Evolutionary conservation across 2,113 vertebrate species (phyloP).

Genomic region (Sinocyclocheilus rhinocerous): DNA sequence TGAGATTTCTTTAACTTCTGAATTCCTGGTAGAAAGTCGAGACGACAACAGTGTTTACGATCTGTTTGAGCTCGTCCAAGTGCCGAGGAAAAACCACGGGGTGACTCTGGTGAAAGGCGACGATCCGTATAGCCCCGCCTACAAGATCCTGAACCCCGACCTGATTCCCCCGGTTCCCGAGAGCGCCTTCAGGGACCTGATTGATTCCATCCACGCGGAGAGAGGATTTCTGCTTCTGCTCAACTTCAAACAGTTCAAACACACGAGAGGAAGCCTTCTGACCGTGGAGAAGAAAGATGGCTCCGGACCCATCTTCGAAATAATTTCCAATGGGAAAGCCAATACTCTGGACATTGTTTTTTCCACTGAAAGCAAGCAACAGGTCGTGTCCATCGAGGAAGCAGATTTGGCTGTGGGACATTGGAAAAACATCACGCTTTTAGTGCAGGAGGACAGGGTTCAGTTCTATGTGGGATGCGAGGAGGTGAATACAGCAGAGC

Average conservation of each 20-base stretch:
- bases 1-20: conserved; percentile 23
- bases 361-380: conserved; percentile 88
- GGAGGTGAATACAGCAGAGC: conserved; percentile 88
- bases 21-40: conserved; percentile 79
- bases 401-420: conserved; percentile 88
- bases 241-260: conserved; percentile 90
- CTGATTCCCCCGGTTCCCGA: conserved; percentile 90
- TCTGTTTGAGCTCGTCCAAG: conserved; percentile 88
- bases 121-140: conserved; percentile 94
- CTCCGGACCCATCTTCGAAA: conserved; percentile 88
- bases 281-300: conserved; percentile 90
- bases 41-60: conserved; percentile 95
- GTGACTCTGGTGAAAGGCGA: conserved; percentile 89
- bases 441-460: conserved; percentile 93
- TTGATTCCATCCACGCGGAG: conserved; percentile 91
- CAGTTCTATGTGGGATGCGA: conserved; percentile 94
- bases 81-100: conserved; percentile 82
- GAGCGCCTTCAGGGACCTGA: conserved; percentile 86
- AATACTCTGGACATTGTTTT: conserved; percentile 93
- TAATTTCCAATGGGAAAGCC: conserved; percentile 94
- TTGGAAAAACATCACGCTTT: conserved; percentile 97
- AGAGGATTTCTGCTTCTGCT: conserved; percentile 93
- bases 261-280: conserved; percentile 87
- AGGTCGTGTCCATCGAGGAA: conserved; percentile 92
- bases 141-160: conserved; percentile 91